phyloP scores from a whole-genome alignment of 2,888 invertebrate species.

The Lysandra bellargus region DNA sequence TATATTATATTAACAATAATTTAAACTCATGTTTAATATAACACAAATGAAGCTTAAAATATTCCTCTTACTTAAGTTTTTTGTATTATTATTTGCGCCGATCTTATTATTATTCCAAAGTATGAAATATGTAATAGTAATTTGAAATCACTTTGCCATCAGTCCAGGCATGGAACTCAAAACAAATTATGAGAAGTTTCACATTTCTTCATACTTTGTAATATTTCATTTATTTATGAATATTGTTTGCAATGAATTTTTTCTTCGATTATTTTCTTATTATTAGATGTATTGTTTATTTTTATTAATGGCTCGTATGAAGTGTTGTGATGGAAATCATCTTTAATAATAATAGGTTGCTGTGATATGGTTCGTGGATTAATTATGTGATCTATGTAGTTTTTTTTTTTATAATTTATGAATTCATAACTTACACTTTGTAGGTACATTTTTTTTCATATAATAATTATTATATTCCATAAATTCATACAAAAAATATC shows the following conservation, averaged over 20 bases:
- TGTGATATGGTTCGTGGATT: conserved; percentile 33
- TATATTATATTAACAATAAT: not conserved
- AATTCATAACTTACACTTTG: not conserved
- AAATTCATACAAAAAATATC: not conserved
- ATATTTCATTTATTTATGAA: not conserved
- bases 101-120: not conserved
- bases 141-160: not conserved
- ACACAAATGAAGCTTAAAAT: not conserved
- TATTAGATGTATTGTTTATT: not conserved
- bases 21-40: too few relatives aligned
- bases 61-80: not conserved
- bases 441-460: not conserved
- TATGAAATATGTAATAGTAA: not conserved
- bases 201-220: not conserved
- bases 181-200: not conserved
- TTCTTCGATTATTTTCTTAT: not conserved
- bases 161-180: not conserved
- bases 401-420: conserved; percentile 29
- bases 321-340: conserved; percentile 6
- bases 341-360: conserved; percentile 30
- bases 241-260: not conserved
- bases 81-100: not conserved
- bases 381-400: conserved; percentile 31
- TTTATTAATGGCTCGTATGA: not conserved
- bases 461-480: not conserved